Evolutionary conservation across 2,113 vertebrate species (phyloP).

Genomic region (Crotophaga sulcirostris): DNA sequence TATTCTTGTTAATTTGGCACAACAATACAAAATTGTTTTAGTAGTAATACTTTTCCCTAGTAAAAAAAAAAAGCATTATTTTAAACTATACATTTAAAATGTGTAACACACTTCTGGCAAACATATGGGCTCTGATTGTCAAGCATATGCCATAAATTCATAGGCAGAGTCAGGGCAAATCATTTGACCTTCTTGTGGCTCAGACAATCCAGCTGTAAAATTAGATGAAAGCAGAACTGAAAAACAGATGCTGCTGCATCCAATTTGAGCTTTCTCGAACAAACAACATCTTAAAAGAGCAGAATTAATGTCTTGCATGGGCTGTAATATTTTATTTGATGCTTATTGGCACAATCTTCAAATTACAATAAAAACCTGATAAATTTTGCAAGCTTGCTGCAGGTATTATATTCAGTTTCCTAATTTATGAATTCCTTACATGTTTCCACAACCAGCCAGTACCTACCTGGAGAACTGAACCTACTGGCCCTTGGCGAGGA

Average conservation of each 20-base stretch:
- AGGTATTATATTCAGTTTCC: not conserved
- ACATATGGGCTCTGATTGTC: constrained; percentile 40
- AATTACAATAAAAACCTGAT: not conserved
- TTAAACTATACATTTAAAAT: not conserved
- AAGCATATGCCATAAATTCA: constrained; percentile 66
- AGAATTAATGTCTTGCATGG: not conserved
- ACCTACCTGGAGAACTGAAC: not conserved
- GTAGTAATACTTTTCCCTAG: not conserved
- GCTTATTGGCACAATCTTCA: not conserved
- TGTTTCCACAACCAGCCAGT: not conserved
- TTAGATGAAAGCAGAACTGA: constrained; percentile 67
- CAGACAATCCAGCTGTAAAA: constrained; percentile 68
- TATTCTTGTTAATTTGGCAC: not conserved
- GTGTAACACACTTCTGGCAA: constrained; percentile 40
- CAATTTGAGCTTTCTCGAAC: constrained; percentile 36
- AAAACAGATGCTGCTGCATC: constrained; percentile 60
- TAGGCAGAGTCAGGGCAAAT: constrained; percentile 61
- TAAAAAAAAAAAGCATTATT: not conserved
- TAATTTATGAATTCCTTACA: not conserved
- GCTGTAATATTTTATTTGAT: not conserved
- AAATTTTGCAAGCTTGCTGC: not conserved
- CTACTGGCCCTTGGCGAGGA: not conserved
- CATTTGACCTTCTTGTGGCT: constrained; percentile 57
- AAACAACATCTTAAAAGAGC: constrained; percentile 28
- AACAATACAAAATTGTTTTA: not conserved